These are phyloP conservation scores for Panagrolaimus sp. DNA, from an alignment of 1,140 invertebrate species.

Conservation along the genomic window DNA sequence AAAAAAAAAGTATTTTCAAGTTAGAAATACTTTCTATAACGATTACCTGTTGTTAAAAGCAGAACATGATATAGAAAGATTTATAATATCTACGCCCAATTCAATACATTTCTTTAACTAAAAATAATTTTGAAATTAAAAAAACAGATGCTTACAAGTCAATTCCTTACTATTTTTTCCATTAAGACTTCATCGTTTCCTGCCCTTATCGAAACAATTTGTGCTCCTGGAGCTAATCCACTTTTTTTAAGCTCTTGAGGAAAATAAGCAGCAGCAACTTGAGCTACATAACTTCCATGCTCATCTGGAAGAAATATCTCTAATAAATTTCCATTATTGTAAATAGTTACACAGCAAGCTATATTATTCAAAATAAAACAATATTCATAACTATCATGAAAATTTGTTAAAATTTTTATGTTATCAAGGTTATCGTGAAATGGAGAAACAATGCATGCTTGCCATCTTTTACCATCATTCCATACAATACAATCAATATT, in stretches of 20 bases:
- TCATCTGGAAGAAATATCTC: conserved; percentile 73
- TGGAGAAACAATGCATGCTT: conserved; percentile 70
- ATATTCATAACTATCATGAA: conserved; percentile 73
- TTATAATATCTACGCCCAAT: conserved; percentile 73
- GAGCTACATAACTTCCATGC: conserved; percentile 93
- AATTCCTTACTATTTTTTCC: conserved; percentile 78
- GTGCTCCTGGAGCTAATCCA: conserved; percentile 90
- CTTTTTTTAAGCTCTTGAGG: conserved; percentile 80
- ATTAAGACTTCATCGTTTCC: conserved; percentile 71
- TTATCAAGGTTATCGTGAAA: conserved; percentile 72
- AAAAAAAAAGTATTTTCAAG: too few relatives aligned
- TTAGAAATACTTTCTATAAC: too few relatives aligned
- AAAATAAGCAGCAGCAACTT: conserved; percentile 85
- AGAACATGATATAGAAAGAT: conserved; percentile 82
- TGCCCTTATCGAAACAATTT: conserved; percentile 74
- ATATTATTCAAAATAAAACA: conserved; percentile 76
- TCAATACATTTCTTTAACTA: conserved; percentile 63
- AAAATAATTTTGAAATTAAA: too few relatives aligned
- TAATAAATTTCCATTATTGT: conserved; percentile 80
- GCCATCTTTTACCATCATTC: conserved; percentile 74
- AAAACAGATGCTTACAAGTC: conserved; percentile 72
- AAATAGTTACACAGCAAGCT: conserved; percentile 73
- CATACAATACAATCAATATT: conserved; percentile 78
- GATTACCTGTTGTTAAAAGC: too few relatives aligned
- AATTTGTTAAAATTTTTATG: conserved; percentile 76